Conservation (phyloP, 1,140 invertebrate genomes). For the Megathymus violae region DNA sequence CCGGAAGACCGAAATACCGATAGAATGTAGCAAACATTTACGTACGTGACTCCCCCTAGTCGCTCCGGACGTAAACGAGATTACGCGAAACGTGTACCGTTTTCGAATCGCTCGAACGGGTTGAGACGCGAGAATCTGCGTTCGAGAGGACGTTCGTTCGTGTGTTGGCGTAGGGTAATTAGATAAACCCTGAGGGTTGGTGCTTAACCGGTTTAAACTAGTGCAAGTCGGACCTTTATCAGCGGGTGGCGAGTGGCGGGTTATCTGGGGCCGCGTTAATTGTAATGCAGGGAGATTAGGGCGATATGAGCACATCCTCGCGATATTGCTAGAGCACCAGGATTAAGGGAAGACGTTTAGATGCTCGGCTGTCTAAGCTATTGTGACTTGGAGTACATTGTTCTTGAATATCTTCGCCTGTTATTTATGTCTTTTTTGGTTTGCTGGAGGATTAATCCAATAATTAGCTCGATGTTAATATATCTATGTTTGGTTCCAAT, state of each 20-base stretch:
- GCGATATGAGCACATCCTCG: conserved; percentile 61
- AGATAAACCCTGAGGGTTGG: conserved; percentile 76
- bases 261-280: conserved; percentile 81
- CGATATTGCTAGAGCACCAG: conserved; percentile 41
- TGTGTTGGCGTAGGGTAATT: conserved; percentile 75
- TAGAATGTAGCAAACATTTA: conserved; percentile 71
- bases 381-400: too few relatives aligned
- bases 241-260: conserved; percentile 79
- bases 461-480: neutral
- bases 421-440: too few relatives aligned
- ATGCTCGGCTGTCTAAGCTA: too few relatives aligned
- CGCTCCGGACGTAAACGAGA: conserved; percentile 51
- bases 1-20: conserved; percentile 68
- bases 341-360: conserved; percentile 44
- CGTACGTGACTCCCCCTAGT: conserved; percentile 67
- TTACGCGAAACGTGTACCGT: conserved; percentile 59
- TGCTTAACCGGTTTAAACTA: conserved; percentile 80
- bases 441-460: too few relatives aligned
- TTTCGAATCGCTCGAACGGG: conserved; percentile 49
- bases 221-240: conserved; percentile 70
- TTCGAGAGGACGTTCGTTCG: conserved; percentile 50
- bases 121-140: conserved; percentile 52
- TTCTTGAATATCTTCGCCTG: too few relatives aligned
- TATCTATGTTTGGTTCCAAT: too few relatives aligned
- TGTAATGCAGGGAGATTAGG: conserved; percentile 79